Evolutionary conservation across 2,113 vertebrate genomes (phyloP).

Genomic region (Pholis gunnellus): DNA sequence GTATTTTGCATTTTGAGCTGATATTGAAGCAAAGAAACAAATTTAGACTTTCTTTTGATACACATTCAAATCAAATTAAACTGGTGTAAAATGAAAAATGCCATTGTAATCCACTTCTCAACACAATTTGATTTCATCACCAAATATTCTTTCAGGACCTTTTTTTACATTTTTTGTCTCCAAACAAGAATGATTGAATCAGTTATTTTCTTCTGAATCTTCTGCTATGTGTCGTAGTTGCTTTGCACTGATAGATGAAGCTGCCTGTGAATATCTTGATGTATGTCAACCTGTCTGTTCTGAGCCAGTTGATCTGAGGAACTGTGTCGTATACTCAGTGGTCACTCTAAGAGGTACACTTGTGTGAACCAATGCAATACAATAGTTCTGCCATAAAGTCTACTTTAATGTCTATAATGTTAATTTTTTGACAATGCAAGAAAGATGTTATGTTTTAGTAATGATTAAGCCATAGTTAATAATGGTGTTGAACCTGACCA

Average conservation of each 20-base stretch:
- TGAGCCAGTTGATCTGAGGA: neutral
- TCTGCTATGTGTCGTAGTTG: neutral
- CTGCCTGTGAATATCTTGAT: conserved; percentile 3
- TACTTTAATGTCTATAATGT: neutral
- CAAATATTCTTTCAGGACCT: neutral
- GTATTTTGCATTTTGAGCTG: neutral
- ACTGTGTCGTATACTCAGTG: neutral
- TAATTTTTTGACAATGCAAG: neutral
- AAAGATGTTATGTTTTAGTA: neutral
- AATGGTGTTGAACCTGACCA: neutral
- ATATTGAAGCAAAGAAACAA: neutral
- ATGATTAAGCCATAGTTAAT: neutral
- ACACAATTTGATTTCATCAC: neutral
- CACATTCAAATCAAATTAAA: neutral
- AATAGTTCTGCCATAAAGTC: neutral
- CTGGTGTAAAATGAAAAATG: neutral
- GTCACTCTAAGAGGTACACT: neutral
- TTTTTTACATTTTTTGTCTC: conserved; percentile 1
- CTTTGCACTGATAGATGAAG: conserved; percentile 22
- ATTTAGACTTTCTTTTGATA: neutral
- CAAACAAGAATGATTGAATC: conserved; percentile 4
- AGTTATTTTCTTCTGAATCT: neutral
- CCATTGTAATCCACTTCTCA: neutral
- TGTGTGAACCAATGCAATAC: neutral
- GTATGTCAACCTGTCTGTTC: conserved; percentile 3